Evolutionary conservation across 2,888 invertebrate species (phyloP).

Genomic region (Melanotus villosus): DNA sequence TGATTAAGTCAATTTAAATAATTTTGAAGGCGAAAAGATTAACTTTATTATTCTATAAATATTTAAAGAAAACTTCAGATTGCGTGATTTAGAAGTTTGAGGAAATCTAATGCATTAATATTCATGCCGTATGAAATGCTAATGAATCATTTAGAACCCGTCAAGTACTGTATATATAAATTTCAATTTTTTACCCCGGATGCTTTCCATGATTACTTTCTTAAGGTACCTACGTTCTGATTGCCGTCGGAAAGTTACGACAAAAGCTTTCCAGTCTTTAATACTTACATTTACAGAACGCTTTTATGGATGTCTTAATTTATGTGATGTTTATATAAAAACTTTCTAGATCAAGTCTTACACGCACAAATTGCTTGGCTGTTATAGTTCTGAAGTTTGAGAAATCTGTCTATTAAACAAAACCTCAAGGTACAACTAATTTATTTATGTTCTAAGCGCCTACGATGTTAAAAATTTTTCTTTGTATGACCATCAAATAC

Average conservation of each 20-base stretch:
- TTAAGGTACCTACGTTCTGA: neutral
- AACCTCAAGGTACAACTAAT: too few relatives aligned
- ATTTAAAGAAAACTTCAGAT: conserved; percentile 46
- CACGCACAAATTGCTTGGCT: too few relatives aligned
- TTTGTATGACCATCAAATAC: too few relatives aligned
- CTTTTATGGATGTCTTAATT: too few relatives aligned
- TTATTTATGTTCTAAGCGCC: too few relatives aligned
- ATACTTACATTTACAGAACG: neutral
- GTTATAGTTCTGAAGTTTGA: too few relatives aligned
- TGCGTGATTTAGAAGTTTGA: conserved; percentile 46
- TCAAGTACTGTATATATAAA: conserved; percentile 59
- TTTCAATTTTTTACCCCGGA: conserved; percentile 58
- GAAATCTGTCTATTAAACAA: too few relatives aligned
- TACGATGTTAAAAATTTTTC: too few relatives aligned
- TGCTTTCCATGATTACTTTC: conserved; percentile 1
- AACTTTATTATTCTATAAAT: conserved; percentile 48
- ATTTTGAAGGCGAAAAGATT: conserved; percentile 41
- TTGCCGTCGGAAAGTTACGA: neutral
- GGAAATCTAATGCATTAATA: conserved; percentile 52
- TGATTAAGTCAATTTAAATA: conserved; percentile 41
- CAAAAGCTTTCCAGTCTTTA: neutral
- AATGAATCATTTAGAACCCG: conserved; percentile 60
- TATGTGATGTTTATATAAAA: too few relatives aligned
- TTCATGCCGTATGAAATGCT: conserved; percentile 54
- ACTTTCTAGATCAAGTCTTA: too few relatives aligned